These are phyloP conservation scores for Drosophila orosa DNA, from an alignment of 1,140 invertebrate species.

Conservation along the genomic window DNA sequence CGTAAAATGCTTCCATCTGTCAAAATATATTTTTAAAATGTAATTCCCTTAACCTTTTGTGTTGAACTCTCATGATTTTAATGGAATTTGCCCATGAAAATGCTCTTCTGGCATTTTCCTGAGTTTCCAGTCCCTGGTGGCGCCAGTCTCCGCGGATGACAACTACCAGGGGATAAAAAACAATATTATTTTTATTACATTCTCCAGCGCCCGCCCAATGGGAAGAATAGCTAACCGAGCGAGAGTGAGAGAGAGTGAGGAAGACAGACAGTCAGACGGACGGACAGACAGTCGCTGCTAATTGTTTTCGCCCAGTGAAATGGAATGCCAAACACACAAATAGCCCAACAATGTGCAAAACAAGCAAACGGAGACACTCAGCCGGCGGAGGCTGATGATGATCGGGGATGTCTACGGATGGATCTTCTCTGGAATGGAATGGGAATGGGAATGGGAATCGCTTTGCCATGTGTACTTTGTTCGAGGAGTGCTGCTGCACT, in stretches of 20 bases:
- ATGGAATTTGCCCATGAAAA: conserved; percentile 20
- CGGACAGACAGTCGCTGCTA: conserved; percentile 44
- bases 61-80: neutral
- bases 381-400: conserved; percentile 15
- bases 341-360: conserved; percentile 77
- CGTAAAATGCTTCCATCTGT: no score
- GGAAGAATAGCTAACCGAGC: conserved; percentile 11
- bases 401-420: conserved; percentile 25
- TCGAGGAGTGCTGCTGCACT: conserved; percentile 23
- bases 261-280: conserved; percentile 6
- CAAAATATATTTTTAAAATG: neutral
- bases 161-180: conserved; percentile 56
- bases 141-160: conserved; percentile 49
- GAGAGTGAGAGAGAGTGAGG: conserved; percentile 9
- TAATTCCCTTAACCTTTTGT: neutral
- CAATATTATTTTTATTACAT: conserved; percentile 58
- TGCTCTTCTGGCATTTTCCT: conserved; percentile 6
- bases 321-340: conserved; percentile 78
- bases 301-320: conserved; percentile 70
- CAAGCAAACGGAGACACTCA: conserved; percentile 63
- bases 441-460: conserved; percentile 7
- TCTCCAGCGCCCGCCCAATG: conserved; percentile 28
- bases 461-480: conserved; percentile 62
- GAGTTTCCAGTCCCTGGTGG: conserved; percentile 15
- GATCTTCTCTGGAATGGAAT: conserved; percentile 36